Percentiles rank a stretch among this genome's conserved stretches.
These are phyloP conservation scores for Rutilus rutilus DNA, from an alignment of 2,113 vertebrate genomes.

Conservation along the genomic window DNA sequence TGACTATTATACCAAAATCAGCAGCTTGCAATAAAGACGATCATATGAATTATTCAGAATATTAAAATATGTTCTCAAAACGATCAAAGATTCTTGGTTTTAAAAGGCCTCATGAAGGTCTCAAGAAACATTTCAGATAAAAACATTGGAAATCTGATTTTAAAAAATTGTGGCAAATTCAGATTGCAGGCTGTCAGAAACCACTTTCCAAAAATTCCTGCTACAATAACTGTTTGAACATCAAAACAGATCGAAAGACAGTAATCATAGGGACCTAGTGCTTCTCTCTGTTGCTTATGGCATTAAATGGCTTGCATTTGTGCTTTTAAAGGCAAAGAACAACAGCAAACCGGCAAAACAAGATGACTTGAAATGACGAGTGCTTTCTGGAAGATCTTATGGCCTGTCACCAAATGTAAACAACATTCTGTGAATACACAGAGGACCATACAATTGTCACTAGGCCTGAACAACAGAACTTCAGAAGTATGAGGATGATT, in stretches of 20 bases:
- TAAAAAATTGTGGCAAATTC: neutral
- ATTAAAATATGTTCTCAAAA: neutral
- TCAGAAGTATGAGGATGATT: conserved; percentile 2
- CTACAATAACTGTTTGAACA: neutral
- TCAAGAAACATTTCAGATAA: neutral
- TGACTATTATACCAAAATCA: neutral
- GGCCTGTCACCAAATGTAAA: neutral
- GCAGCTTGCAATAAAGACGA: neutral
- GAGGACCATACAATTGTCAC: neutral
- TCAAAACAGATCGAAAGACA: neutral
- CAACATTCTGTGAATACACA: conserved; percentile 2
- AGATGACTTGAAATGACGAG: neutral
- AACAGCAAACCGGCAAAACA: neutral
- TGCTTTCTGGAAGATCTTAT: conserved; percentile 4
- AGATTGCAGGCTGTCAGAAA: conserved; percentile 17
- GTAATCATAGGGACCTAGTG: neutral
- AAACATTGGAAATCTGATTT: neutral
- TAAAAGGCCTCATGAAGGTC: neutral
- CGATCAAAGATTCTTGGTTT: neutral
- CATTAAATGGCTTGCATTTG: neutral
- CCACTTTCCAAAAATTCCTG: neutral
- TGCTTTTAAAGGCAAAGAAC: conserved; percentile 2
- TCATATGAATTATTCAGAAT: neutral
- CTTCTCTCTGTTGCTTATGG: neutral
- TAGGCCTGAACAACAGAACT: conserved; percentile 26